Conservation (phyloP, 2,113 vertebrate genomes). For the Ibidorhyncha struthersii region DNA sequence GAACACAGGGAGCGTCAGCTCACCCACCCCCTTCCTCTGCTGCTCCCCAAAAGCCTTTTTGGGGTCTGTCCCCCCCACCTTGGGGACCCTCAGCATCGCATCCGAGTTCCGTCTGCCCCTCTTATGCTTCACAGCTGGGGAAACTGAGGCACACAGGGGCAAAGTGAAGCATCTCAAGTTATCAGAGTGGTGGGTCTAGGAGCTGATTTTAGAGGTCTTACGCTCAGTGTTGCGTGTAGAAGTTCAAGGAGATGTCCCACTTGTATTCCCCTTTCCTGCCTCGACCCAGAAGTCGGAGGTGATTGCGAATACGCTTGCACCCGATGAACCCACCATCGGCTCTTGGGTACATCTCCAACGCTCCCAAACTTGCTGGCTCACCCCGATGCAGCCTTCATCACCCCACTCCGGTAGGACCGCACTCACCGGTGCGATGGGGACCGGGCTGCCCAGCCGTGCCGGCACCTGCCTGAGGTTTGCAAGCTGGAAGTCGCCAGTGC, state of each 20-base stretch:
- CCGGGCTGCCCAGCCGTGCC: fast-evolving
- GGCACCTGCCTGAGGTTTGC: slow-evolving; percentile 34
- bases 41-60: neutral
- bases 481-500: neutral
- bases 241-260: neutral
- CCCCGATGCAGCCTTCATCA: neutral
- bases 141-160: neutral
- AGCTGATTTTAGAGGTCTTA: neutral
- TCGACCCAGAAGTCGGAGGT: fast-evolving
- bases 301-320: fast-evolving
- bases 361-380: neutral
- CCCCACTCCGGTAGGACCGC: fast-evolving
- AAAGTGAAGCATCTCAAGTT: neutral
- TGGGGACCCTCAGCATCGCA: fast-evolving
- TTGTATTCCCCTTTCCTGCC: neutral
- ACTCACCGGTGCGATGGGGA: fast-evolving
- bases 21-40: neutral
- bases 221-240: neutral
- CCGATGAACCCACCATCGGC: no score
- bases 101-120: neutral
- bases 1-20: neutral
- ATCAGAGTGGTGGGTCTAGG: neutral
- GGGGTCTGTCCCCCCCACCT: neutral
- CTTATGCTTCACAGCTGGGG: neutral
- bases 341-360: neutral